These are phyloP conservation scores for Lophotriccus pileatus DNA, from an alignment of 2,797 vertebrate genomes.

Conservation along the genomic window DNA sequence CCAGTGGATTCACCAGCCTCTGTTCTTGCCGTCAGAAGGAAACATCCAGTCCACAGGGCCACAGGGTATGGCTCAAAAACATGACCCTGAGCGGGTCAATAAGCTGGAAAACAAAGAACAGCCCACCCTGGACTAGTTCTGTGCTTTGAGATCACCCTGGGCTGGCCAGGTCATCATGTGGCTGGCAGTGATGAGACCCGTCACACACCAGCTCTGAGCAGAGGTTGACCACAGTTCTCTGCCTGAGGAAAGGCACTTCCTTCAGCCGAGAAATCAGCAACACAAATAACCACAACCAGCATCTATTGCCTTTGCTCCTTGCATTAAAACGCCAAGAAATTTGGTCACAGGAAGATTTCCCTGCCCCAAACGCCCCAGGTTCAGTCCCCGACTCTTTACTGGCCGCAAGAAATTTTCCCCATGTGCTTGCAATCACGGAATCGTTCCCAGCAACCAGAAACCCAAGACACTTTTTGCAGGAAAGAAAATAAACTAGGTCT, in stretches of 20 bases:
- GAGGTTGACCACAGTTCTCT: not conserved
- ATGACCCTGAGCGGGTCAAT: accelerated
- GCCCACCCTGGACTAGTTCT: not conserved
- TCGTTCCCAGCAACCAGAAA: not conserved
- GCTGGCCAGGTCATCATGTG: not conserved
- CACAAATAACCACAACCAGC: not conserved
- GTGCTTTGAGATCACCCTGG: not conserved
- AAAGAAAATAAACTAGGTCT: not conserved
- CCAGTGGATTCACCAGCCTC: not conserved
- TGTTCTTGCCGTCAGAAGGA: not conserved
- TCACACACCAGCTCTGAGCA: not conserved
- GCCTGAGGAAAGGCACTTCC: not conserved
- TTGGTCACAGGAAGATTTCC: not conserved
- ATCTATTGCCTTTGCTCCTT: not conserved
- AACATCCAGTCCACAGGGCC: not conserved
- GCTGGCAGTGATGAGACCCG: not conserved
- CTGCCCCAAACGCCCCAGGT: not conserved
- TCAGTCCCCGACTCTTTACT: not conserved
- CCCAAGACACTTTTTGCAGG: not conserved
- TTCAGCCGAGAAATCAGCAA: not conserved
- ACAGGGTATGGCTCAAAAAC: accelerated
- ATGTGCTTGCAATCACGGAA: not conserved
- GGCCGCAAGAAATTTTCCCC: not conserved
- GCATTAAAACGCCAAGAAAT: not conserved
- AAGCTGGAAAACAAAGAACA: not conserved